These are phyloP conservation scores for Glaucidium brasilianum DNA, from an alignment of 2,113 vertebrate species.

Conservation along the genomic window DNA sequence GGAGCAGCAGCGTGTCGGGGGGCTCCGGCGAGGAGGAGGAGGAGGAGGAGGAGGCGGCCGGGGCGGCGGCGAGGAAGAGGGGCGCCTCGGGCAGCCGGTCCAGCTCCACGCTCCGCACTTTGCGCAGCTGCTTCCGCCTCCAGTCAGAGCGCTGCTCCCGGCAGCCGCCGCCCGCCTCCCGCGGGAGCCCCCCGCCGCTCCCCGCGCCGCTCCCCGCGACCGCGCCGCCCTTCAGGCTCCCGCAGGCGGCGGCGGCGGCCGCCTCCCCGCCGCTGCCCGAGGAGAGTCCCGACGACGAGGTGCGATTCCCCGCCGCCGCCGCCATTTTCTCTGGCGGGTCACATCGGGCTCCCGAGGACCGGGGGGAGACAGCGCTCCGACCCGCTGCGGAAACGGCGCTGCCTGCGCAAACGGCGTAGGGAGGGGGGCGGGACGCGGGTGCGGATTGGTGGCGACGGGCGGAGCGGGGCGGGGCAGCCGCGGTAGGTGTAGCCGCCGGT, in stretches of 20 bases:
- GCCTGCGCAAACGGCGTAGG: constrained; percentile 43
- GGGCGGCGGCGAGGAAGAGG: constrained; percentile 50
- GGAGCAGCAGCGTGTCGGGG: constrained; percentile 43
- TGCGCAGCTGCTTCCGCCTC: constrained; percentile 82
- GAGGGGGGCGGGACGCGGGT: neutral
- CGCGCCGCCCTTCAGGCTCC: constrained; percentile 10
- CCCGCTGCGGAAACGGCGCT: neutral
- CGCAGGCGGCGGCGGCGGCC: neutral
- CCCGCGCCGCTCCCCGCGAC: neutral
- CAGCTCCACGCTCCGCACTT: constrained; percentile 86
- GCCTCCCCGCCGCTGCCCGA: constrained; percentile 44
- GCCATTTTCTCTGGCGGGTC: constrained; percentile 87
- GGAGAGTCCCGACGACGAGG: constrained; percentile 75
- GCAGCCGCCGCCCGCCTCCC: constrained; percentile 45
- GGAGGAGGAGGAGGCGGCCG: constrained; percentile 11
- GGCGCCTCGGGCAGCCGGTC: constrained; percentile 73
- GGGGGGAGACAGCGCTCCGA: neutral
- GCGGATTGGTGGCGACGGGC: neutral
- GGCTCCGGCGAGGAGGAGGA: constrained; percentile 33
- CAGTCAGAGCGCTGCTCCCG: constrained; percentile 73
- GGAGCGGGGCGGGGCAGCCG: neutral
- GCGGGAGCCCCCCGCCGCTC: constrained; percentile 12
- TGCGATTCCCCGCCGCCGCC: constrained; percentile 82
- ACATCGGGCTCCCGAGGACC: constrained; percentile 70
- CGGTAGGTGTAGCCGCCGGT: neutral